Percentiles rank a stretch among this genome's conserved stretches.
Conservation (phyloP, 1,140 invertebrate genomes). For the Pissodes strobi region DNA sequence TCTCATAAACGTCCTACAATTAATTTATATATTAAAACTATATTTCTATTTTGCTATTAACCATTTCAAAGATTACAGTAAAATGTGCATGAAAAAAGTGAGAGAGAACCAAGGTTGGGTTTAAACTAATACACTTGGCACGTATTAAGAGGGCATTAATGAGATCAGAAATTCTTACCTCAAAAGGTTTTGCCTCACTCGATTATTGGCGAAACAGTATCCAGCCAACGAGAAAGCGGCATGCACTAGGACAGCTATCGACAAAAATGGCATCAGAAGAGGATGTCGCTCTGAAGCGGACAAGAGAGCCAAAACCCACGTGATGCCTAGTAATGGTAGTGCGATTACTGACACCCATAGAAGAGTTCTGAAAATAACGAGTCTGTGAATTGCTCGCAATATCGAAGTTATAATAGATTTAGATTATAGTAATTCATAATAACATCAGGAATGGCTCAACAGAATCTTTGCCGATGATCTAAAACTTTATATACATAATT, state of each 20-base stretch:
- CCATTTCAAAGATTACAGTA: too few relatives aligned
- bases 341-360: conserved; percentile 83
- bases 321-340: conserved; percentile 74
- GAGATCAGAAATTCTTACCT: conserved; percentile 52
- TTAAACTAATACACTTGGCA: too few relatives aligned
- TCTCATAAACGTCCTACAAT: conserved; percentile 63
- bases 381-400: too few relatives aligned
- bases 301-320: conserved; percentile 81
- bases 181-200: conserved; percentile 73
- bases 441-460: too few relatives aligned
- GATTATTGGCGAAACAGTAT: conserved; percentile 81
- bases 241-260: conserved; percentile 71
- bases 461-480: too few relatives aligned
- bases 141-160: too few relatives aligned
- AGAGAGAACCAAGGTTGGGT: too few relatives aligned
- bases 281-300: conserved; percentile 77
- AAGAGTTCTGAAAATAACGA: conserved; percentile 69
- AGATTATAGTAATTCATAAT: too few relatives aligned
- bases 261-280: conserved; percentile 73
- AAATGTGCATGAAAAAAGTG: too few relatives aligned
- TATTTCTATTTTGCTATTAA: not conserved
- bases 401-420: not conserved
- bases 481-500: not conserved
- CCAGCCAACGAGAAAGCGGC: conserved; percentile 79
- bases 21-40: too few relatives aligned